Evolutionary conservation across 2,888 invertebrate genomes (phyloP), one percentile per base, ranked within the genome.

Genomic region (Lithophane leautieri): DNA sequence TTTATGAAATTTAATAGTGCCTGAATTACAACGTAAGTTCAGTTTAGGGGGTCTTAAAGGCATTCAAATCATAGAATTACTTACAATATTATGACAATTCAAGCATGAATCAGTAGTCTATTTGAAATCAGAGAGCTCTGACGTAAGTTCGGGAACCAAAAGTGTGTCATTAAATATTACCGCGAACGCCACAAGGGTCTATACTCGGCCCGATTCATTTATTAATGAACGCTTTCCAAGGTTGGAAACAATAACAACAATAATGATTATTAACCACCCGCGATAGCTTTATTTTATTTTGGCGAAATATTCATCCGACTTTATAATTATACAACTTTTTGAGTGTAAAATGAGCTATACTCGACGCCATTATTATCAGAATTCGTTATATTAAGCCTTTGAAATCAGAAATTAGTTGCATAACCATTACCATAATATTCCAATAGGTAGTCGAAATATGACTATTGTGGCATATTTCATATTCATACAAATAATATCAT

Each of bases 251-350:
- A 72, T 78, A 72, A 78, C 63, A 71, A 78, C 69, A 72, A 63
- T 42, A 63, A 78, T 79, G n/a, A 66, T 70, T 73, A 52, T 70
- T 67, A 76, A 76, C 28, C 56, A 60, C 56, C 67, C 19, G 25
- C 61, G 40, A 50, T 44, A 40, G 70, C 61, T 71, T 70, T 65
- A 60, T 25, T 56, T 56, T 56, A 16, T 14, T 56, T 60, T 34
- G 7, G 25, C 4, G 22, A 78, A 85, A 82, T 85, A 85, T 85
- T 87, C 82, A 83, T 83, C 67, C 28, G 70, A 81, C 82, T 81
- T 69, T 63, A 73, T 85, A 87, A 87, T 86, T 81, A 60, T 65
- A 78, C 67, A 85, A 86, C 79, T 88, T 88, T 86, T 74, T 76
- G 74, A 79, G 76, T 76, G 25, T 72, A 69, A 76, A 82, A 79